Base-by-base conservation (phyloP, 2,888 invertebrate genomes). In the Drepana falcataria region DNA sequence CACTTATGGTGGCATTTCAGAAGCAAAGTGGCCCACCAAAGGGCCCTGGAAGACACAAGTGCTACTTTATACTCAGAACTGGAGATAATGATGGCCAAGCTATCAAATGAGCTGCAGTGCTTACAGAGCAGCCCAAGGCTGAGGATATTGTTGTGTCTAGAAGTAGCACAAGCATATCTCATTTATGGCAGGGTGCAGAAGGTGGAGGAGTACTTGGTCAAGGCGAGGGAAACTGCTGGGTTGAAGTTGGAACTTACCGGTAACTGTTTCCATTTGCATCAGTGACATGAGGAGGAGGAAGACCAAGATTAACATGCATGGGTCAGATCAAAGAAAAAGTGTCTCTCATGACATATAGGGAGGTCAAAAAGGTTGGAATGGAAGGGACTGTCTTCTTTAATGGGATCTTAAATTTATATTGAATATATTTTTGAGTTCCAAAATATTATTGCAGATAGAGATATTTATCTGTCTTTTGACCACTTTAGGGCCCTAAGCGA, bases 1-100 rank as follows among this genome's bases (percentile, higher is more conserved):
- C 70, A 87, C 55, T 61, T 92, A 40, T 95, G 95, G 95, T 97
- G 97, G 98, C 84, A 92, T 61, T 90, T 97, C 71, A 92, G 98
- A 66, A 89, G 93, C 54, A 91, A 95, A 65, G 92, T 93, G 51
- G 79, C 95, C 5, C 96, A 97, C 75, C 97, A 98, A 77, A 91
- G 93, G 65, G 83, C 95, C 41, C 77, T 98, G 9, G 96, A 96
- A 66, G 97, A 97, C 66, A 89, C 93, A 59, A 95, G 96, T 48
- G 93, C 93, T 2, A 84, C 92, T n/a, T 71, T 96, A 1, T 93
- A 94, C 57, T 87, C 92, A 9, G 91, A 93, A 56, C 81, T 93
- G 6, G 93, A 94, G 62, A 66, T 85, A 4, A 72, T 92, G 21
- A 87, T 92, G 47, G 83, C 85, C 0, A 84, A 87, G 59, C 64